Base-by-base conservation (phyloP, 2,888 invertebrate species). In the Melinaea marsaeus region DNA sequence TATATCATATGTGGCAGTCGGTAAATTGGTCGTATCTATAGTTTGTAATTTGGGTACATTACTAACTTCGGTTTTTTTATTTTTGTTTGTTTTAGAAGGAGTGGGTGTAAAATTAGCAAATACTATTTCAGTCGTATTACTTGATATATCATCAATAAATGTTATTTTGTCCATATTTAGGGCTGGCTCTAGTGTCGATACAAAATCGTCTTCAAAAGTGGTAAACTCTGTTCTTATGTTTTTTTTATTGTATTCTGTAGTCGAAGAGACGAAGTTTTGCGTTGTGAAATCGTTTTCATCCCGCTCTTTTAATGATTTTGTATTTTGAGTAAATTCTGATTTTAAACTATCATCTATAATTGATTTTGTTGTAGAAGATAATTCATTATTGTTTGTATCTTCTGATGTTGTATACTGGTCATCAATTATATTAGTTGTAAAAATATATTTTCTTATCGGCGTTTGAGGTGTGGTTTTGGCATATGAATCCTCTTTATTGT, bases 1-100 rank as follows among this genome's bases (percentile, higher is more conserved):
- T n/a, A 61, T 34, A 11, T 9, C 11, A 3, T 57, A 55, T 37
- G 55, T 55, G 9, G 61, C 58, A 55, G 37, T 57, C 57, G 47
- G 34, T 54, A 34, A 54, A 45, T 11, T 2, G 32, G 9, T 32
- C 11, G 51, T 51, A 32, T 51, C 9, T 7, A 51, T 9, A 32
- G 51, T 51, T 51, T 51, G 32, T 32, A 51, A 32, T 32, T 51
- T 6, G 32, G 32, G 2, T n/a, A 32, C 32, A 9, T 51, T 22
- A 11, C 2, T 51, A 4, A 3, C 3, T 51, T 4, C 13, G n/a
- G n/a, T 51, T 46, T 46, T 22, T 22, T 22, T 22, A 42, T 42
- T 11, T 9, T 42, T 42, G 11, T 42, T 42, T 42, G 9, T 9
- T 42, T 42, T 3, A 42, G 42, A 42, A 42, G 3, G 42, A 42